phyloP scores from a whole-genome alignment of 2,113 vertebrate species.

The Ciconia stormi region DNA sequence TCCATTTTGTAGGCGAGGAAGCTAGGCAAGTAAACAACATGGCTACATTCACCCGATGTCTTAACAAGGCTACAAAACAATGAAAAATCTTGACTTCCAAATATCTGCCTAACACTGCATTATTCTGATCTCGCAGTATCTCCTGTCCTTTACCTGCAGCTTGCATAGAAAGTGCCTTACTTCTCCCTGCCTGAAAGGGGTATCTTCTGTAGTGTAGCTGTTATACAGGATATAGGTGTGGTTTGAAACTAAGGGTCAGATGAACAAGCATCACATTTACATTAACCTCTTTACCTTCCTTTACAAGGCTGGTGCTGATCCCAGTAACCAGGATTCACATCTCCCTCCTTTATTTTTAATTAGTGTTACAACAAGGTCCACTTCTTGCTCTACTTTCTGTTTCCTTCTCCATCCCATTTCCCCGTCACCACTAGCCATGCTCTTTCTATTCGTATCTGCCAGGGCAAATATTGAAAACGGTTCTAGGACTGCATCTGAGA shows the following conservation, averaged over 20 bases:
- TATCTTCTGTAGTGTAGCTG: background rate
- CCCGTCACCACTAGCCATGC: background rate
- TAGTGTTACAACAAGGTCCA: background rate
- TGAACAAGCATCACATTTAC: background rate
- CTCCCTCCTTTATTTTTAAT: background rate
- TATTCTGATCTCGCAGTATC: background rate
- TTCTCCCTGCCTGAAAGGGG: background rate
- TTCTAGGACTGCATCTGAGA: background rate
- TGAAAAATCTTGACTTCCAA: background rate
- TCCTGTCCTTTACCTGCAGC: background rate
- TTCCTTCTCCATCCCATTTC: background rate
- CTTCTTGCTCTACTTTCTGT: background rate
- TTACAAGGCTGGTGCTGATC: background rate
- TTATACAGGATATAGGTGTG: background rate
- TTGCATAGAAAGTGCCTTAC: background rate
- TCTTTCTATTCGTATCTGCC: background rate
- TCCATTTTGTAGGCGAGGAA: background rate
- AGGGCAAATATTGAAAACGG: background rate
- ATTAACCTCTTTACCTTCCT: background rate
- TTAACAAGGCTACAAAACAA: background rate
- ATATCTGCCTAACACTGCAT: background rate
- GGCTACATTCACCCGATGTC: background rate
- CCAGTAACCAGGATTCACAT: background rate
- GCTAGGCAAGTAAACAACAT: background rate
- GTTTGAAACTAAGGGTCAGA: background rate